Evolutionary conservation across 2,113 vertebrate species (phyloP), one percentile per base, ranked within the genome.

Genomic region (Hippocampus mohnikei): DNA sequence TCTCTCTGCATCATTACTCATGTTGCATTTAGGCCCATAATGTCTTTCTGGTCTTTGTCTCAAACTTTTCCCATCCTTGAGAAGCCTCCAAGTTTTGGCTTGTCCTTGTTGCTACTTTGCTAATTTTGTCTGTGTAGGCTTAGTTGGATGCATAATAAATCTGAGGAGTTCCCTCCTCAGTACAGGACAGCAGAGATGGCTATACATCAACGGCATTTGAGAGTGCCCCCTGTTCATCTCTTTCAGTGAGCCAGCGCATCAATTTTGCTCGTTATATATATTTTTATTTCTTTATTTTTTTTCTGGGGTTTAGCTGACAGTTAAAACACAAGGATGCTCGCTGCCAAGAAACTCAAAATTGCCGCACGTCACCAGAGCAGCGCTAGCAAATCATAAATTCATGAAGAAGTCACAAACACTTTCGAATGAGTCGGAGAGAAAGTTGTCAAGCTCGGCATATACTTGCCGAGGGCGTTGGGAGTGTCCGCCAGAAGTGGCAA

Each of bases 191-290:
- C 48, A 13, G 20, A 25, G 68, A 69, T 71, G 52, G 15, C 67
- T 23, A 66, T 74, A 77, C 41, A 73, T 81, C 72, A 85, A 62
- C 20, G 52, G 71, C 41, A 69, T 72, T 71, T 77, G 65, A 70
- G 72, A 76, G 48, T 75, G 74, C 82, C 82, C 86, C 75, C 74
- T 76, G 70, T 65, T 81, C 70, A 73, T 78, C 62, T 65, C 33
- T 41, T 59, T 69, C 61, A 27, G 33, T 58, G 66, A 75, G 73
- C 67, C 18, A 6, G 61, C 58, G 33, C 40, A 15, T n/a, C 29
- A n/a, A 65, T 46, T 65, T 65, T 46, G 63, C 42, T 27, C 13
- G 27, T 58, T 58, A 58, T 58, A 27, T 29, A 27, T 58, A 27
- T 25, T 27, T 56, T 25, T 23, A 55, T 27, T 64, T 23, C 1